phyloP scores from a whole-genome alignment of 2,888 invertebrate genomes.

The Brachypalpus laphriformis region DNA sequence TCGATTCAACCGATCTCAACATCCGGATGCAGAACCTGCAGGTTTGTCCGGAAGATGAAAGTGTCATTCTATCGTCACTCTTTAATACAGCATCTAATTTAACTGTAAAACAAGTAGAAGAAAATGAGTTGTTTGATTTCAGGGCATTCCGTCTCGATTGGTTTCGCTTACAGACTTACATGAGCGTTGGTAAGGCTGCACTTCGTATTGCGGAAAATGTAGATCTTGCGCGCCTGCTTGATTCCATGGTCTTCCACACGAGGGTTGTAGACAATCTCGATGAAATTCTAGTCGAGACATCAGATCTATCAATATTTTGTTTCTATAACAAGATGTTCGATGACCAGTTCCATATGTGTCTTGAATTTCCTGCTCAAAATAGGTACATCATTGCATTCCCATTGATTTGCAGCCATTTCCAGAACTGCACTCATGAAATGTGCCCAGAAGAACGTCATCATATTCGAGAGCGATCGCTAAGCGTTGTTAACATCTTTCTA shows the following conservation, averaged over 20 bases:
- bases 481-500: slow-evolving; percentile 97
- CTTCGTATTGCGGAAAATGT: slow-evolving; percentile 91
- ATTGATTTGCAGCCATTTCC: slow-evolving; percentile 98
- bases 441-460: slow-evolving; percentile 99
- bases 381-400: slow-evolving; percentile 99
- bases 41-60: slow-evolving; percentile 96
- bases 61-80: slow-evolving; percentile 95
- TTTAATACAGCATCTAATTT: slow-evolving; percentile 94
- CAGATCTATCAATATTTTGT: slow-evolving; percentile 98
- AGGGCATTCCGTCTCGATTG: slow-evolving; percentile 97
- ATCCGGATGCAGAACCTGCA: slow-evolving; percentile 92
- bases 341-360: slow-evolving; percentile 98
- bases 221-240: slow-evolving; percentile 95
- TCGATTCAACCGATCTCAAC: slow-evolving; percentile 96
- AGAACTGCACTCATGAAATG: slow-evolving; percentile 98
- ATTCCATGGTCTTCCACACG: slow-evolving; percentile 97
- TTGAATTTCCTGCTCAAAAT: slow-evolving; percentile 99
- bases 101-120: slow-evolving; percentile 97
- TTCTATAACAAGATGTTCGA: slow-evolving; percentile 98
- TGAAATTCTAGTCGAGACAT: slow-evolving; percentile 97
- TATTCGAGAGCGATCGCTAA: slow-evolving; percentile 96
- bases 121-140: slow-evolving; percentile 97
- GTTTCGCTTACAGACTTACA: slow-evolving; percentile 97
- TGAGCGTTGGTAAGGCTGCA: slow-evolving; percentile 92
- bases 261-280: slow-evolving; percentile 99